A percentile compares a stretch with the other conserved stretches of the same genome.
These are phyloP conservation scores for Fragum fragum DNA, from an alignment of 2,888 invertebrate species.

Conservation along the genomic window DNA sequence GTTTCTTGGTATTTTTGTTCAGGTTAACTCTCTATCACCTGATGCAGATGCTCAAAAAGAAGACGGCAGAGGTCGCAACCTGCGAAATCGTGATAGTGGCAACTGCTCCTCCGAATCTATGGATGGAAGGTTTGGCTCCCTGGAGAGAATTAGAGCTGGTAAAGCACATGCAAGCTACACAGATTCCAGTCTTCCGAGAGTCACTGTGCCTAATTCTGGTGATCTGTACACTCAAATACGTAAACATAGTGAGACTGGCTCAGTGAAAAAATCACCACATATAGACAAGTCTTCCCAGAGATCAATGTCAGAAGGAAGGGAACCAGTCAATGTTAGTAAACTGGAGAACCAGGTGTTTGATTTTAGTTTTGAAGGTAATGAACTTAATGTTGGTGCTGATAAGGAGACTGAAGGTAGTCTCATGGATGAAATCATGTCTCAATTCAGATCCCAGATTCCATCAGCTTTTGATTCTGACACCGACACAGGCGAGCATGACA, in stretches of 20 bases:
- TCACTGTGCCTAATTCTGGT: constrained; percentile 55
- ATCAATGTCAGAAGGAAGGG: constrained; percentile 12
- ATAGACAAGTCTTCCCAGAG: not conserved
- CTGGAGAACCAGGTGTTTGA: constrained; percentile 32
- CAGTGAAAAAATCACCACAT: not conserved
- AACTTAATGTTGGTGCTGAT: constrained; percentile 13
- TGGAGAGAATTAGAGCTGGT: constrained; percentile 20
- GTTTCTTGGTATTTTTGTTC: too few species aligned
- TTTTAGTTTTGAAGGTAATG: constrained; percentile 38
- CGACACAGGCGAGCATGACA: not conserved
- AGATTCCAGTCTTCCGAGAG: constrained; percentile 56
- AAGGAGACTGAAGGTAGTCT: constrained; percentile 53
- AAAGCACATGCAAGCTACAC: constrained; percentile 39
- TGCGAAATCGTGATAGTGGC: constrained; percentile 61
- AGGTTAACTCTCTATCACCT: too few species aligned
- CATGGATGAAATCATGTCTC: constrained; percentile 69
- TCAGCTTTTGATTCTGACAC: not conserved
- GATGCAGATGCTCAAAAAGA: not conserved
- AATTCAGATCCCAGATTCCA: constrained; percentile 52
- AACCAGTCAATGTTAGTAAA: not conserved
- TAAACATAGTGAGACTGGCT: constrained; percentile 12
- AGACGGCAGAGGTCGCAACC: not conserved
- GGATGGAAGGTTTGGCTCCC: constrained; percentile 46
- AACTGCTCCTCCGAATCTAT: constrained; percentile 59
- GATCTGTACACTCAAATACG: constrained; percentile 71